Evolutionary conservation across 2,113 vertebrate species (phyloP).

Genomic region (Colistium nudipinnis): DNA sequence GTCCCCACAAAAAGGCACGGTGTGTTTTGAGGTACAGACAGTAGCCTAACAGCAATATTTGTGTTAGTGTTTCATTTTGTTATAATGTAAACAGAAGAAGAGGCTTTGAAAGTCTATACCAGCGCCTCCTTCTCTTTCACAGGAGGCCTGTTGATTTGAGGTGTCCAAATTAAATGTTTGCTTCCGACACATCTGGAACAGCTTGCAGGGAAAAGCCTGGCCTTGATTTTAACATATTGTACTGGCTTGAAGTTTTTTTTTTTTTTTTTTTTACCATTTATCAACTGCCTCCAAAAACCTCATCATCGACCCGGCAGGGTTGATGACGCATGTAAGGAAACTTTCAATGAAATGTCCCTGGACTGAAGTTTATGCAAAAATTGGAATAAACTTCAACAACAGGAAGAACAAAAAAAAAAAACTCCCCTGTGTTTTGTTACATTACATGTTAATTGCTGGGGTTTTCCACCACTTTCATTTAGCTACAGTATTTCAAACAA

Average conservation of each 20-base stretch:
- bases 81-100: slow-evolving; percentile 21
- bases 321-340: slow-evolving; percentile 15
- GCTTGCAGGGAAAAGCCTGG: slow-evolving; percentile 3
- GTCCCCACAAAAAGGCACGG: background rate
- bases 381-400: background rate
- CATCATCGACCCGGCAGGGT: background rate
- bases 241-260: too few species aligned
- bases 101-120: background rate
- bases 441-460: background rate
- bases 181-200: slow-evolving; percentile 64
- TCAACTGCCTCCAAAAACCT: slow-evolving; percentile 26
- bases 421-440: background rate
- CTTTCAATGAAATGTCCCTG: slow-evolving; percentile 16
- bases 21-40: background rate
- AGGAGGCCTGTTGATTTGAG: slow-evolving; percentile 38
- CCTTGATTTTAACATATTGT: slow-evolving; percentile 29
- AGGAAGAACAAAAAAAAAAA: background rate
- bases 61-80: background rate
- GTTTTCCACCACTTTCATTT: too few species aligned
- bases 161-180: slow-evolving; percentile 46
- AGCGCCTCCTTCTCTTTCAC: slow-evolving; percentile 36
- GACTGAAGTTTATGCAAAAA: background rate
- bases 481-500: too few species aligned
- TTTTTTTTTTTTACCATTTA: slow-evolving; percentile 15
- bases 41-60: background rate